phyloP scores from a whole-genome alignment of 92 coral and sea anemone genomes.

The Umimayanthus kanabou region DNA sequence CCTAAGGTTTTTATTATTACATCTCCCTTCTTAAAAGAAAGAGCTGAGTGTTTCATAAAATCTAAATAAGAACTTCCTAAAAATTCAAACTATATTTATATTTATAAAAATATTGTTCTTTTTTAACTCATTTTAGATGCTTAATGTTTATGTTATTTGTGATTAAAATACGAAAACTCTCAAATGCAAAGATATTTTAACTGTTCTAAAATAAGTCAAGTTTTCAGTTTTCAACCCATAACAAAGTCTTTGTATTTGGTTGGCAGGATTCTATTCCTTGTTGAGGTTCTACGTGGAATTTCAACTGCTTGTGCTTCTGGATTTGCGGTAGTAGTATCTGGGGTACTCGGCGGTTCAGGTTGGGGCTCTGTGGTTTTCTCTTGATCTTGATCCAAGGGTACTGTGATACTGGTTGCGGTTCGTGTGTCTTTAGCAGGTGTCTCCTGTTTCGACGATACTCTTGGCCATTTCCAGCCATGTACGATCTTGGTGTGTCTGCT shows the following conservation, averaged over 20 bases:
- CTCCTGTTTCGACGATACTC: conserved; percentile 49
- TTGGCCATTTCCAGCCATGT: conserved; percentile 53
- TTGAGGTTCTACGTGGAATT: conserved; percentile 31
- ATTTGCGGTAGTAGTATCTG: neutral
- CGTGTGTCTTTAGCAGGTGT: conserved; percentile 16
- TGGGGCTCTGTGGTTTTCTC: neutral
- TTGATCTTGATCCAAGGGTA: neutral
- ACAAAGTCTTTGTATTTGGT: conserved; percentile 25
- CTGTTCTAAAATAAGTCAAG: too few species aligned
- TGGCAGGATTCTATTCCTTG: conserved; percentile 34
- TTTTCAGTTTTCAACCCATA: conserved; percentile 1
- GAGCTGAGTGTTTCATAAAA: too few species aligned
- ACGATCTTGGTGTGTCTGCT: conserved; percentile 53
- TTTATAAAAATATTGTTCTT: too few species aligned
- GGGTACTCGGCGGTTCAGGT: neutral
- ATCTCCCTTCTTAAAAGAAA: too few species aligned
- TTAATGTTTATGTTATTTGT: too few species aligned
- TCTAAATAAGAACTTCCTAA: too few species aligned
- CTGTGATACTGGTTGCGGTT: neutral
- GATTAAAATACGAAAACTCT: too few species aligned
- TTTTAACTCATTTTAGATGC: too few species aligned
- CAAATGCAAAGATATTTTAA: too few species aligned
- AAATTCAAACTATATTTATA: too few species aligned
- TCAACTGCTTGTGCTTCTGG: neutral
- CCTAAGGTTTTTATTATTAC: too few species aligned